Percentiles rank a stretch among this genome's conserved stretches.
Evolutionary conservation across 2,888 invertebrate species (phyloP).

Genomic region (Eustalomyia histrio): DNA sequence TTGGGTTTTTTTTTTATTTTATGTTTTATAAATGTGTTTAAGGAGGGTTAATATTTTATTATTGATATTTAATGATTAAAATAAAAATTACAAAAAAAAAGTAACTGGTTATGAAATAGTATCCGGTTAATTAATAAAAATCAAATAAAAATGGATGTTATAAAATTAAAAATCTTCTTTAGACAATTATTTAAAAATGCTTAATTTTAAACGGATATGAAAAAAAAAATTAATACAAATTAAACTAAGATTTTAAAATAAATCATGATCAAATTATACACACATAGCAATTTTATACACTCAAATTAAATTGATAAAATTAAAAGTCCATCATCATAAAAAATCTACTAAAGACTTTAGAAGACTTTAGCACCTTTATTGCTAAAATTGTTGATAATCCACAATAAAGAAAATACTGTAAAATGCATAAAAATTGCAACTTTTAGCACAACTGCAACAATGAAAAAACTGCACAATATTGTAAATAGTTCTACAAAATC

Average conservation of each 20-base stretch:
- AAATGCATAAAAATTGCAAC: conserved; percentile 3
- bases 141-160: neutral
- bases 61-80: conserved; percentile 64
- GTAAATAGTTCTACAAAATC: conserved; percentile 22
- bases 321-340: neutral
- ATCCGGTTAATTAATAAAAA: conserved; percentile 47
- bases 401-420: neutral
- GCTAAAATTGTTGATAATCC: neutral
- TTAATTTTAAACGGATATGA: neutral
- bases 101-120: conserved; percentile 53
- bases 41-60: conserved; percentile 60
- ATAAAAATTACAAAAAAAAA: conserved; percentile 15
- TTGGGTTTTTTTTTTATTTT: too few relatives aligned
- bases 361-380: conserved; percentile 31
- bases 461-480: neutral
- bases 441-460: neutral
- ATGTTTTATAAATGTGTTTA: conserved; percentile 41
- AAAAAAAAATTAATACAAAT: neutral
- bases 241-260: too few relatives aligned
- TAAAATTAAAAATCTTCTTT: neutral
- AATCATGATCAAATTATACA: too few relatives aligned
- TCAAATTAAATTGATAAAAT: too few relatives aligned
- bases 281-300: too few relatives aligned
- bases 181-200: neutral
- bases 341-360: neutral